Evolutionary conservation across 2,797 vertebrate species (phyloP).

Genomic region (Clarias platycephalus): DNA sequence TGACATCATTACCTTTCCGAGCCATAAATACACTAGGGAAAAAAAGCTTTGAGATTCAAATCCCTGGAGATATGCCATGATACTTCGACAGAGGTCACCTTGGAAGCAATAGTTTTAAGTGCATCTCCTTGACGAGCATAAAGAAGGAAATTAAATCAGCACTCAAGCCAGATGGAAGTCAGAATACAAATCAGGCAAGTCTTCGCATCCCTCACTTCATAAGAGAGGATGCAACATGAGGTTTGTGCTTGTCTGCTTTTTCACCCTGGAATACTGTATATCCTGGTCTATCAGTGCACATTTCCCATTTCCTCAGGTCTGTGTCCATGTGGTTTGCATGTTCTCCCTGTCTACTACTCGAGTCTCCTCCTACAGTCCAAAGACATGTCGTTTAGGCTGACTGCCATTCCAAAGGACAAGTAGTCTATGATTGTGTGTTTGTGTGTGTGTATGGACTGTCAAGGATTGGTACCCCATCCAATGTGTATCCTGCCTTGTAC

Average conservation of each 20-base stretch:
- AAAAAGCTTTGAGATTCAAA: slow-evolving; percentile 21
- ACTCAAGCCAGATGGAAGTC: slow-evolving; percentile 49
- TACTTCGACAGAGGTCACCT: slow-evolving; percentile 67
- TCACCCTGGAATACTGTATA: background rate
- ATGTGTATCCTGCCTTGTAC: no score
- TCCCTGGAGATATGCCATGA: slow-evolving; percentile 25
- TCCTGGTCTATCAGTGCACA: background rate
- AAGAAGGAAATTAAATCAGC: slow-evolving; percentile 67
- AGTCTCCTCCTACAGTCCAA: no score
- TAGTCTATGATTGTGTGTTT: no score
- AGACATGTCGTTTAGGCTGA: no score
- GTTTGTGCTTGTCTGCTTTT: background rate
- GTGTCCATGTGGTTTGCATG: no score
- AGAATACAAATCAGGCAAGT: slow-evolving; percentile 66
- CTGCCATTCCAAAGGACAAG: no score
- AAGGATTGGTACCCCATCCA: no score
- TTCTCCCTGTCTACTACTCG: no score
- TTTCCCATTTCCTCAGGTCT: no score
- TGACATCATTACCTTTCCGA: slow-evolving; percentile 29
- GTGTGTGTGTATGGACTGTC: no score
- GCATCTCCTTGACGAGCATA: slow-evolving; percentile 69
- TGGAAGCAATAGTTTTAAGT: slow-evolving; percentile 76
- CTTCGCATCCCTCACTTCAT: slow-evolving; percentile 19
- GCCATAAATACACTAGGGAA: slow-evolving; percentile 39
- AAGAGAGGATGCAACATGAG: background rate